Evolutionary conservation across 2,797 vertebrate genomes (phyloP).

Genomic region (Heterohyrax brucei): DNA sequence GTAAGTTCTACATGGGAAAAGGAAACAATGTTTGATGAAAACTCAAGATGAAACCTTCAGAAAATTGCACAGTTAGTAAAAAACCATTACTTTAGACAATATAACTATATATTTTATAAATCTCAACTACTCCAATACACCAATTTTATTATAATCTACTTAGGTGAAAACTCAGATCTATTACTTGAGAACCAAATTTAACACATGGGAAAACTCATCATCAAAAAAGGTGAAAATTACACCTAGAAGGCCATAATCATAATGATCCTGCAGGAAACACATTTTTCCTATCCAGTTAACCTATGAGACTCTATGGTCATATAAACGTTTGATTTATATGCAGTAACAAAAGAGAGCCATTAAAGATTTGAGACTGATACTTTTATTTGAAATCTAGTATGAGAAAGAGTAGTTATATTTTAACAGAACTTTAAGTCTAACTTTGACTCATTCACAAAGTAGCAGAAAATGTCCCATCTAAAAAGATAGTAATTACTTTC

Average conservation of each 20-base stretch:
- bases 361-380: constrained; percentile 9
- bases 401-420: constrained; percentile 20
- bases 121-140: constrained; percentile 27
- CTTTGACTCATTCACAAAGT: constrained; percentile 53
- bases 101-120: constrained; percentile 31
- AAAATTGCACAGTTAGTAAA: neutral
- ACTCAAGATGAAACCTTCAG: neutral
- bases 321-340: constrained; percentile 1
- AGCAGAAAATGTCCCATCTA: neutral
- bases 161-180: constrained; percentile 1
- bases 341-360: neutral
- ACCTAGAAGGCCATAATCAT: constrained; percentile 9
- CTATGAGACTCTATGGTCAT: neutral
- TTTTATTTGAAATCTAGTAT: constrained; percentile 52
- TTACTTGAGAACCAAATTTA: neutral
- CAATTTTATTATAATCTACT: neutral
- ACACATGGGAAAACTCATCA: constrained; percentile 14
- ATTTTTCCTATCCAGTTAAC: constrained; percentile 20
- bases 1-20: constrained; percentile 45
- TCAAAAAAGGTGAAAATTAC: constrained; percentile 7
- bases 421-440: constrained; percentile 42
- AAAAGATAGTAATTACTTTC: constrained; percentile 39
- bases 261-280: neutral
- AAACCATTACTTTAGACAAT: constrained; percentile 6
- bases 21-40: constrained; percentile 30